Conservation (phyloP, 2,113 vertebrate genomes). For the Lipotes vexillifer region DNA sequence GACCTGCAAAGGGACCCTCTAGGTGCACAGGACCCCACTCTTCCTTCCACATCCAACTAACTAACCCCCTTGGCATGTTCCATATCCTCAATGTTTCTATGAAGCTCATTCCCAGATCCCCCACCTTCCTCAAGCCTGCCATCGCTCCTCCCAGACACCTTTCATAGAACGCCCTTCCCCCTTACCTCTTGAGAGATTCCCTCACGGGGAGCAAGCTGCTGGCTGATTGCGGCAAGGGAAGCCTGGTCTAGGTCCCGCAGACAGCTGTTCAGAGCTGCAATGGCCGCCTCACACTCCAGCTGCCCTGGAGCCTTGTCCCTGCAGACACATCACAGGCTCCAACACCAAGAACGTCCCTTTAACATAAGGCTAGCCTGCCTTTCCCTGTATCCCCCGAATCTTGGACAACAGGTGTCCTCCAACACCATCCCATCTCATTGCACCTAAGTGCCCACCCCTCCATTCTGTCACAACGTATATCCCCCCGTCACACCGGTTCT, state of each 20-base stretch:
- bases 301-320: constrained; percentile 98
- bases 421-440: neutral
- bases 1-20: neutral
- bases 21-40: neutral
- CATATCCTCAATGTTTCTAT: neutral
- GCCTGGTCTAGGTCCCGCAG: constrained; percentile 97
- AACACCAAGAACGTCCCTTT: neutral
- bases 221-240: constrained; percentile 95
- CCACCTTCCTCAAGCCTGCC: neutral
- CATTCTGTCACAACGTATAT: neutral
- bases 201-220: constrained; percentile 92
- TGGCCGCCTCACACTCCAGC: constrained; percentile 94
- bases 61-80: neutral
- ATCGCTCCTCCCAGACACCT: neutral
- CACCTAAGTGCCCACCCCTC: neutral
- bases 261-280: constrained; percentile 92
- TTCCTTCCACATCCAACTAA: neutral
- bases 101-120: neutral
- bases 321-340: constrained; percentile 4
- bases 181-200: constrained; percentile 96
- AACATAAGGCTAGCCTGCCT: neutral
- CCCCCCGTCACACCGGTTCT: neutral
- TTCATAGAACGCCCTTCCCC: accelerated
- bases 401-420: neutral
- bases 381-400: neutral